A percentile compares a stretch with the other conserved stretches of the same genome.
Evolutionary conservation across 2,888 invertebrate species (phyloP).

Genomic region (Eremobia ochroleuca): DNA sequence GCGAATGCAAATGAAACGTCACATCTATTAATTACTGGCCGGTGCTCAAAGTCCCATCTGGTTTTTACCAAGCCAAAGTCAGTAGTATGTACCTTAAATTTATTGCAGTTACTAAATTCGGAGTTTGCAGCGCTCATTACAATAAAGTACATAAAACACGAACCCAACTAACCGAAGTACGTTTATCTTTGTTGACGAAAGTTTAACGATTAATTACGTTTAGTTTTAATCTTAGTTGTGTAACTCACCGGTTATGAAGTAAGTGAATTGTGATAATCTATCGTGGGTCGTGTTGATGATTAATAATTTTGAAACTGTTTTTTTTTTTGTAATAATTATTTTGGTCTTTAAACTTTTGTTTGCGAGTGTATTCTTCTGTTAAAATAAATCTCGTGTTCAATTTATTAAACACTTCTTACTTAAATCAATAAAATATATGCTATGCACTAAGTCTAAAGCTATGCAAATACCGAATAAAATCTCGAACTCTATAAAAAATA

Average conservation of each 20-base stretch:
- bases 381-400: background rate
- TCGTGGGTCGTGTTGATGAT: constrained; percentile 12
- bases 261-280: constrained; percentile 50
- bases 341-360: background rate
- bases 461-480: constrained; percentile 6
- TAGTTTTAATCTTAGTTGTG: constrained; percentile 60
- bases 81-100: constrained; percentile 46
- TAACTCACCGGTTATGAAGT: constrained; percentile 48
- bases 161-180: constrained; percentile 57
- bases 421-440: background rate
- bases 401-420: background rate
- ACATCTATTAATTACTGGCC: constrained; percentile 31
- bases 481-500: background rate
- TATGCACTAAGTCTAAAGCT: background rate
- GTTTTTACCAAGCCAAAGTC: constrained; percentile 34
- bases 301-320: background rate
- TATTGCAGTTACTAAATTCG: constrained; percentile 56
- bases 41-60: constrained; percentile 20
- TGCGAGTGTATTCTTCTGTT: too few species aligned
- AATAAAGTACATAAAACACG: constrained; percentile 63
- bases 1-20: constrained; percentile 15
- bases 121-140: constrained; percentile 51
- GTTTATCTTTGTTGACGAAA: constrained; percentile 62
- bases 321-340: background rate
- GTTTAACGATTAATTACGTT: constrained; percentile 63